A percentile compares a stretch with the other conserved stretches of the same genome.
phyloP scores from a whole-genome alignment of 2,888 invertebrate genomes.

The Ophraella communa region DNA sequence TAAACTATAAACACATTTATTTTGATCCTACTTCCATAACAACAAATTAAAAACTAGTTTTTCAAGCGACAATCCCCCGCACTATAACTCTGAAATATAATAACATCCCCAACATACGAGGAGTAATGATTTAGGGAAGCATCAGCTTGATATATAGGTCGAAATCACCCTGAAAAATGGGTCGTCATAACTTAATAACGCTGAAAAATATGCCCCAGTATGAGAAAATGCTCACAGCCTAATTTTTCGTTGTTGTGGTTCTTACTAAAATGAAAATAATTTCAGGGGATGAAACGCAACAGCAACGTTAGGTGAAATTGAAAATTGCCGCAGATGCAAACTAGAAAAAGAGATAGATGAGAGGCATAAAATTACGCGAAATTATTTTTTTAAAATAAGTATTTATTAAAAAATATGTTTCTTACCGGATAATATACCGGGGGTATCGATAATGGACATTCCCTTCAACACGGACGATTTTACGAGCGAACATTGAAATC shows the following conservation, averaged over 20 bases:
- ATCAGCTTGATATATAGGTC: slow-evolving; percentile 38
- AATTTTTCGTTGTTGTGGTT: background rate
- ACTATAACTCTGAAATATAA: background rate
- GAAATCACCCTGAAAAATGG: slow-evolving; percentile 40
- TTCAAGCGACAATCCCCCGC: background rate
- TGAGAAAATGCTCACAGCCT: background rate
- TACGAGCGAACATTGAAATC: slow-evolving; percentile 94
- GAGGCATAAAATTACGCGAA: no score
- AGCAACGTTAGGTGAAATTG: slow-evolving; percentile 1
- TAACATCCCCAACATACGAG: background rate
- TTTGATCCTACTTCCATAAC: no score
- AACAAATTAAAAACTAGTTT: no score
- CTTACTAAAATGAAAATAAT: background rate
- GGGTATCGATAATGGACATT: slow-evolving; percentile 97
- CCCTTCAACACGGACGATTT: slow-evolving; percentile 90
- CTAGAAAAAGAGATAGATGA: background rate
- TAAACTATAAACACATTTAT: no score
- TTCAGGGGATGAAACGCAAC: background rate
- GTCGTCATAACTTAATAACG: slow-evolving; percentile 33
- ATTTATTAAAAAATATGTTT: background rate
- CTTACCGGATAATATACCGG: slow-evolving; percentile 74
- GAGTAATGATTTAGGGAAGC: slow-evolving; percentile 33
- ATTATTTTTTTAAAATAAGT: no score
- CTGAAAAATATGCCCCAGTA: slow-evolving; percentile 30
- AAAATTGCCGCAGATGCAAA: background rate